A percentile compares a stretch with the other conserved stretches of the same genome.
These are phyloP conservation scores for Tinea semifulvella DNA, from an alignment of 2,888 invertebrate genomes.

Conservation along the genomic window DNA sequence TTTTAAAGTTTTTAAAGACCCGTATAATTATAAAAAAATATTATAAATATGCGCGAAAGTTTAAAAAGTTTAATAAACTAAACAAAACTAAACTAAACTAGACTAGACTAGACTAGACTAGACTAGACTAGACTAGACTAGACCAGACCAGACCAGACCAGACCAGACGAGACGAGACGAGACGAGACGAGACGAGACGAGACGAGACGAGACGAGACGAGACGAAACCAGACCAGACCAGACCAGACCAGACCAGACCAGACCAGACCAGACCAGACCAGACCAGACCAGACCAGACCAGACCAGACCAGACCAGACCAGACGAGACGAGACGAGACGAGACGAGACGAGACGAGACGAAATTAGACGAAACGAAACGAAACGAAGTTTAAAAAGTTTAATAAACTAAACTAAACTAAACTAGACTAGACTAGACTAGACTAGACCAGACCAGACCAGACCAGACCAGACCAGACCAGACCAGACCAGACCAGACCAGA, in stretches of 20 bases:
- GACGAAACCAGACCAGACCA: slow-evolving; percentile 9
- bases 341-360: no score
- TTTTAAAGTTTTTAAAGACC: no score
- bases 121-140: slow-evolving; percentile 5
- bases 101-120: slow-evolving; percentile 7
- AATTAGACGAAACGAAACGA: slow-evolving; percentile 4
- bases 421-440: slow-evolving; percentile 4
- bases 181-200: slow-evolving; percentile 12
- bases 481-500: slow-evolving; percentile 6
- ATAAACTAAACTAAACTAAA: no score
- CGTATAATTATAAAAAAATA: no score
- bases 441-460: slow-evolving; percentile 1
- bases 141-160: slow-evolving; percentile 7
- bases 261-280: slow-evolving; percentile 10
- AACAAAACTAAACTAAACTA: neutral
- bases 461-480: slow-evolving; percentile 6
- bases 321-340: slow-evolving; percentile 9
- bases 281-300: slow-evolving; percentile 10
- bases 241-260: slow-evolving; percentile 12
- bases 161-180: slow-evolving; percentile 13
- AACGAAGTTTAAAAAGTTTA: no score
- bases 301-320: slow-evolving; percentile 6
- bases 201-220: slow-evolving; percentile 11
- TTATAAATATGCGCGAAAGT: no score
- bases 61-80: no score